phyloP scores from a whole-genome alignment of 2,797 vertebrate genomes.

The Enteromius treurensis region DNA sequence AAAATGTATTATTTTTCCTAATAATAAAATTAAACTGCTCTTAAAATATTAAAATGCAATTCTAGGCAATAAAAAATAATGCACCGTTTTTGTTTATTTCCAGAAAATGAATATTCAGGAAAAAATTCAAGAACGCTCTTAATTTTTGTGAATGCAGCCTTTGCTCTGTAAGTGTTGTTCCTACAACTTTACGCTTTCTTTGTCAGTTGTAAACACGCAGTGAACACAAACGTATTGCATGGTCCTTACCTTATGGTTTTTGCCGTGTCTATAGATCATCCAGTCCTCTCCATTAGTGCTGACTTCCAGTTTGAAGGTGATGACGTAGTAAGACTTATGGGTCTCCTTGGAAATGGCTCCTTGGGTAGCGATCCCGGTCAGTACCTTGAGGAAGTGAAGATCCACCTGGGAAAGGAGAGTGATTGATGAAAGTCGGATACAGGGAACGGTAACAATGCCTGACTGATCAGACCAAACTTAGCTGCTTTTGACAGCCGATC shows the following conservation, averaged over 20 bases:
- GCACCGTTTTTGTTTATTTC: too few relatives aligned
- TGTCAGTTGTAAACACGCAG: neutral
- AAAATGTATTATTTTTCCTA: neutral
- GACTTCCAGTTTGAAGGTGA: slow-evolving; percentile 94
- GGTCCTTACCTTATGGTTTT: slow-evolving; percentile 92
- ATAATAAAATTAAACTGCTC: neutral
- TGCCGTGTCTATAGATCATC: slow-evolving; percentile 97
- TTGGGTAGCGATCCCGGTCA: slow-evolving; percentile 95
- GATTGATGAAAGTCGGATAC: slow-evolving; percentile 16
- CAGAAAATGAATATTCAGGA: neutral
- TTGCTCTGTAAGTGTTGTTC: neutral
- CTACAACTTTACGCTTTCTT: neutral
- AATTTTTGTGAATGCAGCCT: neutral
- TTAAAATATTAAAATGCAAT: neutral
- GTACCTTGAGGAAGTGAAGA: slow-evolving; percentile 84
- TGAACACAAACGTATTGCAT: neutral
- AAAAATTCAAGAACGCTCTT: neutral
- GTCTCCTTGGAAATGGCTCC: slow-evolving; percentile 96
- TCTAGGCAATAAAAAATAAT: neutral
- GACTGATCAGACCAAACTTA: slow-evolving; percentile 36
- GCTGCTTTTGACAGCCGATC: slow-evolving; percentile 45
- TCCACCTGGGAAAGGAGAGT: slow-evolving; percentile 55
- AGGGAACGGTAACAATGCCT: neutral
- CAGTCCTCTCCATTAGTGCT: slow-evolving; percentile 99
- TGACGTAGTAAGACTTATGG: slow-evolving; percentile 89